Conservation (phyloP, 2,113 vertebrate genomes). For the Gadus macrocephalus region DNA sequence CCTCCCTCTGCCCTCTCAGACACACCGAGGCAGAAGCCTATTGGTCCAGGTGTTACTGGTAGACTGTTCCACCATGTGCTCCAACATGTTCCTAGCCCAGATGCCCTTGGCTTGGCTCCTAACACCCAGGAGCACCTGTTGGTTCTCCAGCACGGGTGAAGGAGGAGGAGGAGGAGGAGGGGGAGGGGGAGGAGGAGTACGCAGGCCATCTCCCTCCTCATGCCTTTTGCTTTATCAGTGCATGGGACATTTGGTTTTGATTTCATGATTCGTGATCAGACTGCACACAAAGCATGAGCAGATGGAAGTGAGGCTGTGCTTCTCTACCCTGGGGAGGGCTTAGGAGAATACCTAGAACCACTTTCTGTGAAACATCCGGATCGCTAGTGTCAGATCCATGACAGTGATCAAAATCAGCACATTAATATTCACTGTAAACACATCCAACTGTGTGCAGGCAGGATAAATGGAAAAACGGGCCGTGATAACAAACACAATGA, state of each 20-base stretch:
- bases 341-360: constrained; percentile 29
- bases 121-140: constrained; percentile 65
- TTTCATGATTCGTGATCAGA: constrained; percentile 69
- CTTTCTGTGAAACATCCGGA: constrained; percentile 26
- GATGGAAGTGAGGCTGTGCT: constrained; percentile 51
- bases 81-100: constrained; percentile 39
- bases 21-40: not conserved
- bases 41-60: constrained; percentile 32
- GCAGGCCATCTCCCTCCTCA: constrained; percentile 44
- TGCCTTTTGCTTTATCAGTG: constrained; percentile 41
- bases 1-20: constrained; percentile 4
- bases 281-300: constrained; percentile 61
- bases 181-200: not conserved
- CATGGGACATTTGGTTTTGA: constrained; percentile 74
- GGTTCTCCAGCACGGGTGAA: constrained; percentile 30
- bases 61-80: constrained; percentile 39
- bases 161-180: constrained; percentile 13
- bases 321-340: constrained; percentile 27
- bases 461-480: constrained; percentile 33
- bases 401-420: constrained; percentile 8
- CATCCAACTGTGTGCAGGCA: constrained; percentile 24
- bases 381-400: constrained; percentile 24
- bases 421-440: constrained; percentile 46
- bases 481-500: constrained; percentile 39
- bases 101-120: constrained; percentile 30